These are phyloP conservation scores for Caerostris darwini DNA, from an alignment of 1,140 invertebrate genomes.

Conservation along the genomic window DNA sequence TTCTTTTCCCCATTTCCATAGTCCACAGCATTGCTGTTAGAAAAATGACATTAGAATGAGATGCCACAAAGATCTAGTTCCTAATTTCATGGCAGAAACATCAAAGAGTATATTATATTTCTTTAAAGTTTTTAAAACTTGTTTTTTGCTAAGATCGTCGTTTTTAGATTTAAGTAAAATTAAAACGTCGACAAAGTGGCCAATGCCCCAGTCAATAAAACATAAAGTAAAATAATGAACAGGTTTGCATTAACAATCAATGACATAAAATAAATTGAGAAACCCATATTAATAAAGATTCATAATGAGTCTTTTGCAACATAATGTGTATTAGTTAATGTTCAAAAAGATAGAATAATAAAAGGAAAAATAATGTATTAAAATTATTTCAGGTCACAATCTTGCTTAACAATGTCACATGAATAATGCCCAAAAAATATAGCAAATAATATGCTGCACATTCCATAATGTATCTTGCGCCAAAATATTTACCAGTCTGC, in stretches of 20 bases:
- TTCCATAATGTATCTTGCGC: no score
- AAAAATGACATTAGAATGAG: background rate
- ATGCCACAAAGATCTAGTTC: background rate
- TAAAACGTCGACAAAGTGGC: background rate
- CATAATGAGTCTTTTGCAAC: no score
- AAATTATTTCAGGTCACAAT: no score
- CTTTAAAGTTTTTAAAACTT: background rate
- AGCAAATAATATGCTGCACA: no score
- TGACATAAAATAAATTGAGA: background rate
- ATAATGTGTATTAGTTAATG: no score
- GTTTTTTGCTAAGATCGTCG: slow-evolving; percentile 31
- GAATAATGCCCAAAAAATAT: no score
- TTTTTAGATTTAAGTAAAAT: background rate
- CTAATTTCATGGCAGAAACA: slow-evolving; percentile 6
- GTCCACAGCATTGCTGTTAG: slow-evolving; percentile 24
- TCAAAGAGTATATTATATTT: background rate
- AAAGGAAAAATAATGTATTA: no score
- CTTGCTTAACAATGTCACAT: no score
- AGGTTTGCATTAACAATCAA: background rate
- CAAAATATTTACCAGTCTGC: no score
- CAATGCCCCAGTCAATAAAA: background rate
- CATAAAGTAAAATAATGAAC: background rate
- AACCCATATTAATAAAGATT: no score
- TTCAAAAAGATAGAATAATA: no score
- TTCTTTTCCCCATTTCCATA: background rate